Base-by-base conservation (phyloP, 2,888 invertebrate species). In the Acleris cristana region DNA sequence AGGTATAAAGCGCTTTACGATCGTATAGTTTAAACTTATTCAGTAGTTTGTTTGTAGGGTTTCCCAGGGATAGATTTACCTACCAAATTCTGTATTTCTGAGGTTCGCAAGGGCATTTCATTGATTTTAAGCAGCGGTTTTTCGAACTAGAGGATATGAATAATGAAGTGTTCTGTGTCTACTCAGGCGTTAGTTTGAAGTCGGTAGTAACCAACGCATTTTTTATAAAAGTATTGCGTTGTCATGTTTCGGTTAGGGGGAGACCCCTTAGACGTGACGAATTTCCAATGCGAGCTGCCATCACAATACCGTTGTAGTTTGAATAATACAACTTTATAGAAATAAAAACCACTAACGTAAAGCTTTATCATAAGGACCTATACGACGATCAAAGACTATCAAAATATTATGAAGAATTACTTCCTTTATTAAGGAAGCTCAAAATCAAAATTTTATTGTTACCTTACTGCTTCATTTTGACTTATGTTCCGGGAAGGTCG, bases 401-500 rank as follows among this genome's bases (percentile, higher is more conserved):
- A 40, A 40, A 40, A 40, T 12, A 14, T 14, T 10, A 40, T 10
- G 10, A 40, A 40, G 40, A 14, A 10, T 14, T 4, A 51, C 8
- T 8, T 19, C 19, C 19, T 14, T 14, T 5, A 21, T 3, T n/a
- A n/a, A 51, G 12, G 2, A 19, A 7, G n/a, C 2, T 5, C 8
- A 48, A 16, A 48, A 16, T 16, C 18, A 12, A 34, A 34, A n/a
- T 45, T 1, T n/a, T 45, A 16, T 45, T 45, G 48, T 26, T 34
- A 10, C 16, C 18, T 34, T 53, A 66, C 62, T 57, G 62, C 45
- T 52, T 3, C 23, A n/a, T n/a, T 26, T 16, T 40, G 21, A 4
- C 62, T 62, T 58, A 57, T 53, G 67, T 63, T 58, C 67, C 53
- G 58, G 67, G 58, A 67, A 67, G 67, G 54, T 67, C 40, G 53